A percentile compares a stretch with the other conserved stretches of the same genome.
phyloP scores from a whole-genome alignment of 1,140 invertebrate genomes.

The Euura lappo region DNA sequence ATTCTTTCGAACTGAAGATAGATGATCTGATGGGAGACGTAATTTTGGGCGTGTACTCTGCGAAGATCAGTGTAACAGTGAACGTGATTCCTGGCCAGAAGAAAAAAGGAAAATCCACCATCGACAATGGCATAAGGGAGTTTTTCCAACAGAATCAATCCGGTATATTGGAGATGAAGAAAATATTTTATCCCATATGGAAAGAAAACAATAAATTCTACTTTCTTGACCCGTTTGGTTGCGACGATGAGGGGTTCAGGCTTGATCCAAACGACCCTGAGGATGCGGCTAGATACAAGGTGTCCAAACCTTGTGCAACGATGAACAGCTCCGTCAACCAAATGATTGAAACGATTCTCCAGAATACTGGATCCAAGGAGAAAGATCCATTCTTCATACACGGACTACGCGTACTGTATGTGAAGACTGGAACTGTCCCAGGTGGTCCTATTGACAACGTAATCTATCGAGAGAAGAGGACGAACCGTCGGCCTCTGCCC shows the following conservation, averaged over 20 bases:
- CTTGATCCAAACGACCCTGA: slow-evolving; percentile 28
- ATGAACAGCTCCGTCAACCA: slow-evolving; percentile 52
- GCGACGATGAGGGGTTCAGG: slow-evolving; percentile 48
- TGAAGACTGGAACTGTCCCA: slow-evolving; percentile 36
- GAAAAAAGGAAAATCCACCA: slow-evolving; percentile 35
- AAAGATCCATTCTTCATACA: slow-evolving; percentile 51
- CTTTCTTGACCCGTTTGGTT: slow-evolving; percentile 51
- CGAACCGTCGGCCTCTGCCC: slow-evolving; percentile 38
- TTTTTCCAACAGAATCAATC: slow-evolving; percentile 38
- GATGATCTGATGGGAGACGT: slow-evolving; percentile 48
- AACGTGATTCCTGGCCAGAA: slow-evolving; percentile 44
- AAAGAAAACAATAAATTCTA: slow-evolving; percentile 48
- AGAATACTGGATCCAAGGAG: slow-evolving; percentile 45
- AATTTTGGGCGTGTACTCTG: slow-evolving; percentile 50
- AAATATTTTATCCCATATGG: slow-evolving; percentile 52
- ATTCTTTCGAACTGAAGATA: slow-evolving; percentile 43
- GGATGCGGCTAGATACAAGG: slow-evolving; percentile 27
- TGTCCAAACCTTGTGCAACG: slow-evolving; percentile 39
- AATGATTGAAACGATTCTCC: slow-evolving; percentile 42
- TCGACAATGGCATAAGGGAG: slow-evolving; percentile 37
- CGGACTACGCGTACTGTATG: slow-evolving; percentile 44
- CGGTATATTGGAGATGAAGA: slow-evolving; percentile 50
- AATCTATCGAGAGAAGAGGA: slow-evolving; percentile 47
- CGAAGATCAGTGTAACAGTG: slow-evolving; percentile 46
- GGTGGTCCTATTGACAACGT: slow-evolving; percentile 37